Base-by-base conservation (phyloP, 2,113 vertebrate genomes). In the Brachirus orientalis region DNA sequence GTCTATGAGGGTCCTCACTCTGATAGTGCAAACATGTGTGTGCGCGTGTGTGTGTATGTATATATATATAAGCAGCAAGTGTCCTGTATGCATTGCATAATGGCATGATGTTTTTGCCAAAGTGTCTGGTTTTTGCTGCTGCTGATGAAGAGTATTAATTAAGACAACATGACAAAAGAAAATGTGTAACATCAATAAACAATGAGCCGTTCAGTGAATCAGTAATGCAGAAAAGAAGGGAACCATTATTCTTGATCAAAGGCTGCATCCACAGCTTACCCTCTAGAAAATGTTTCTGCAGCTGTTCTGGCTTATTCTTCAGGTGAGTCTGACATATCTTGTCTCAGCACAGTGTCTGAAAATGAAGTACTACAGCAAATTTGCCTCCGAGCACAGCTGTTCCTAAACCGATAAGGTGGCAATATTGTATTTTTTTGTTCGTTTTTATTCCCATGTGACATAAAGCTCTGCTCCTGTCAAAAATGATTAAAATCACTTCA, bases 61-160 rank as follows among this genome's bases (percentile, higher is more conserved):
- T n/a, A n/a, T n/a, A n/a, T n/a, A n/a, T n/a, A n/a, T n/a, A n/a
- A n/a, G n/a, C n/a, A 38, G 10, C 37, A 38, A 4, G 20, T 61
- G 6, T 59, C 44, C 7, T 16, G n/a, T 19, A 51, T 56, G 18
- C 54, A 77, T 50, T 38, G 28, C 0, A 2, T 4, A 28, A 38
- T 38, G 37, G 37, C 37, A 38, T 38, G 8, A 38, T 38, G 1
- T 38, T n/a, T n/a, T n/a, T n/a, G n/a, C 28, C 47, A 6, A n/a
- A n/a, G n/a, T n/a, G n/a, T n/a, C n/a, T n/a, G n/a, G n/a, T n/a
- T n/a, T n/a, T n/a, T n/a, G n/a, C 43, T 52, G 53, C 17, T 16
- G 47, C 6, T 69, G 67, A 59, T 68, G 44, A 65, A 69, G 12
- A 45, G 0, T 7, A 8, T 56, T 72, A 75, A 67, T 77, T 60